Conservation (phyloP, 1,140 invertebrate genomes). For the Callitettix versicolor region DNA sequence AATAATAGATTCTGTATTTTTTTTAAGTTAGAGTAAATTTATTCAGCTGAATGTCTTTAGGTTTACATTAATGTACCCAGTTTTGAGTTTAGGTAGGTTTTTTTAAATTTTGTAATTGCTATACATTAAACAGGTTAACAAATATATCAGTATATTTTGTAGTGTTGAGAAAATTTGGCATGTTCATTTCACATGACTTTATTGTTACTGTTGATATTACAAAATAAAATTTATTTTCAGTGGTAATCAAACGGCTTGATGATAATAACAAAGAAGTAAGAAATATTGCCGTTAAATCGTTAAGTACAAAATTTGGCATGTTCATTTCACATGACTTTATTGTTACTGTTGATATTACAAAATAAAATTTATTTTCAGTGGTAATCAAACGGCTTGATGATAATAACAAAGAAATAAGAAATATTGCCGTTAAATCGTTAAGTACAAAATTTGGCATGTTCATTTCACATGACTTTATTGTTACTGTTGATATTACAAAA, state of each 20-base stretch:
- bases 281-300: conserved; percentile 40
- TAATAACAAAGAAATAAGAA: conserved; percentile 51
- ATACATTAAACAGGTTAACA: no score
- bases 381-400: conserved; percentile 65
- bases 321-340: no score
- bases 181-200: no score
- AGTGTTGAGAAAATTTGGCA: no score
- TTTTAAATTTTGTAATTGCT: no score
- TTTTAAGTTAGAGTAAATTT: no score
- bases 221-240: conserved; percentile 35
- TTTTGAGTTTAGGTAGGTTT: no score
- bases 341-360: neutral
- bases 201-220: neutral
- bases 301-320: no score
- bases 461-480: conserved; percentile 36
- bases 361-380: conserved; percentile 38
- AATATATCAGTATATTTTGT: no score
- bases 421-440: conserved; percentile 43
- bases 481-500: neutral
- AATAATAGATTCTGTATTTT: no score
- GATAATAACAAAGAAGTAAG: conserved; percentile 59
- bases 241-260: conserved; percentile 59
- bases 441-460: conserved; percentile 36
- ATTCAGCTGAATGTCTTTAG: no score
- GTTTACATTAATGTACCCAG: no score